Evolutionary conservation across 2,113 vertebrate species (phyloP).

Genomic region (Syrmaticus mikado): DNA sequence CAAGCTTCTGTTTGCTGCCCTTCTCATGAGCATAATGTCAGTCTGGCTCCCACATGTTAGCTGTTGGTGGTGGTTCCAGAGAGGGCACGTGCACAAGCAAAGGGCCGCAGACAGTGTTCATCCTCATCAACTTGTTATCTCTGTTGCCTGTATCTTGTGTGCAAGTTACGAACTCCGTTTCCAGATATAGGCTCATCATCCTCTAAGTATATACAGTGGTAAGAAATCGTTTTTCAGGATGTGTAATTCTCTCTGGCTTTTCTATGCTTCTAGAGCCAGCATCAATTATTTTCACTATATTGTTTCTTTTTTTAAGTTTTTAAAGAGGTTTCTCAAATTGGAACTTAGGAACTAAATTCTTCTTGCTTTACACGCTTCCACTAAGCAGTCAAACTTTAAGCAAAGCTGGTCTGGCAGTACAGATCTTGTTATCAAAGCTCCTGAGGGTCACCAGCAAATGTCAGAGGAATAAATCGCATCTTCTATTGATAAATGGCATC

Average conservation of each 20-base stretch:
- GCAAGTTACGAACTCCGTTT: not conserved
- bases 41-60: not conserved
- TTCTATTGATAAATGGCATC: not conserved
- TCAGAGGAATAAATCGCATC: slow-evolving; percentile 27
- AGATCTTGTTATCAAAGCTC: not conserved
- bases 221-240: not conserved
- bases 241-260: rapidly evolving
- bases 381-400: not conserved
- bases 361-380: not conserved
- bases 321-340: not conserved
- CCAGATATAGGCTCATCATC: not conserved
- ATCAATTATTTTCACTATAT: not conserved
- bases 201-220: not conserved
- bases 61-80: not conserved
- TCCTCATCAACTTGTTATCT: not conserved
- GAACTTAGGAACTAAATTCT: not conserved
- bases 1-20: not conserved
- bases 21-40: not conserved
- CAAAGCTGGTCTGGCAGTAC: not conserved
- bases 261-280: not conserved
- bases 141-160: not conserved
- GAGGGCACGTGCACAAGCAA: not conserved
- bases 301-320: not conserved
- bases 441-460: not conserved
- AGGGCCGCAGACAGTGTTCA: not conserved